phyloP scores from a whole-genome alignment of 2,888 invertebrate species.

The Exocentrus adspersus region DNA sequence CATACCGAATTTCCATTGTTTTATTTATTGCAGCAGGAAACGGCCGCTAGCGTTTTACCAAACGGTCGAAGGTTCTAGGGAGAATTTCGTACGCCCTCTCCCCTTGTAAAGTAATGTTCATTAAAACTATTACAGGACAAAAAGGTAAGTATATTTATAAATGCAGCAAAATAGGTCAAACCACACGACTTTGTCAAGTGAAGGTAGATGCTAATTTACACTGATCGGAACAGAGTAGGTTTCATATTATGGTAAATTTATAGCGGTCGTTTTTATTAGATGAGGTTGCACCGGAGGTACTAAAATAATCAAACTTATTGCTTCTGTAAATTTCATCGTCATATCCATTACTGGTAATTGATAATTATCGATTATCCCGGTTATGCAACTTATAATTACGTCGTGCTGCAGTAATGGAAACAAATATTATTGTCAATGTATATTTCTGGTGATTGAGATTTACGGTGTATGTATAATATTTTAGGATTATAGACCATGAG shows the following conservation, averaged over 20 bases:
- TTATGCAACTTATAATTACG: slow-evolving; percentile 7
- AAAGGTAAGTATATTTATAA: too few species aligned
- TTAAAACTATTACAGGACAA: too few species aligned
- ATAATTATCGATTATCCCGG: slow-evolving; percentile 14
- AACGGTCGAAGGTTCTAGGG: neutral
- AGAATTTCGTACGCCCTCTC: neutral
- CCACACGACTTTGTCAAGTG: neutral
- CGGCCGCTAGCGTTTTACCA: slow-evolving; percentile 11
- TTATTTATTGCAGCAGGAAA: slow-evolving; percentile 24
- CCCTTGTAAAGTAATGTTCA: too few species aligned
- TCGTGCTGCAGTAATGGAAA: slow-evolving; percentile 1
- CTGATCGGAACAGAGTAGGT: too few species aligned
- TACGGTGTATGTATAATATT: neutral
- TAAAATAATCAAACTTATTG: neutral
- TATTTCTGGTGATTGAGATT: slow-evolving; percentile 5
- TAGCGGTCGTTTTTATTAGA: neutral
- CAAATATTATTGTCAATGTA: slow-evolving; percentile 8
- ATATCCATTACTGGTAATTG: slow-evolving; percentile 10
- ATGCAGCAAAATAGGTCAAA: too few species aligned
- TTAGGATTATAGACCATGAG: too few species aligned
- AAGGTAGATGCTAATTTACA: neutral
- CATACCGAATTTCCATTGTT: slow-evolving; percentile 42
- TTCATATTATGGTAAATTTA: neutral
- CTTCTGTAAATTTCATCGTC: slow-evolving; percentile 6
- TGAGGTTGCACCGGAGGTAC: neutral